phyloP scores from a whole-genome alignment of 2,888 invertebrate species.

The Troglohyphantes excavatus region DNA sequence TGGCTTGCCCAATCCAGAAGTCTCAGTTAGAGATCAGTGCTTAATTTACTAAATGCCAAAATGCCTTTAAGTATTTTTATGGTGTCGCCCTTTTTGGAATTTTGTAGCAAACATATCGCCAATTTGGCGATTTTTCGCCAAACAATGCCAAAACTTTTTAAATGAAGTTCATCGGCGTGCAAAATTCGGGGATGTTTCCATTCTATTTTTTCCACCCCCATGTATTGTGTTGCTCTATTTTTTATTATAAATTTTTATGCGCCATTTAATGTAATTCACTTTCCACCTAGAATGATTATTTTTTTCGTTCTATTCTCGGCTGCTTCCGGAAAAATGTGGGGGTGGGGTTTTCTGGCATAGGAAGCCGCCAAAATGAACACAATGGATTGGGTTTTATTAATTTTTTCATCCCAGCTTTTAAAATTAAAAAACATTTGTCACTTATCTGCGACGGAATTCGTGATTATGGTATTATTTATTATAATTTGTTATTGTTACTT shows the following conservation, averaged over 20 bases:
- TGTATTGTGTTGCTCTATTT: slow-evolving; percentile 29
- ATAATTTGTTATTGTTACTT: slow-evolving; percentile 74
- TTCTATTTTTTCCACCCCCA: slow-evolving; percentile 10
- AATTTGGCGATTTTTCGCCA: too few relatives aligned
- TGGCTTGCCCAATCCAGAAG: too few relatives aligned
- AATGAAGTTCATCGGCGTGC: slow-evolving; percentile 67
- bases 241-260: slow-evolving; percentile 47
- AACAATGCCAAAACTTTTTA: too few relatives aligned
- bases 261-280: slow-evolving; percentile 66
- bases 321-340: slow-evolving; percentile 27
- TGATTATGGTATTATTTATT: slow-evolving; percentile 75
- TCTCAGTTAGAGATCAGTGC: too few relatives aligned
- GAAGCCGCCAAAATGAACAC: slow-evolving; percentile 51
- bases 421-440: slow-evolving; percentile 78
- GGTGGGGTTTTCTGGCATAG: slow-evolving; percentile 6
- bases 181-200: slow-evolving; percentile 63
- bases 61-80: too few relatives aligned
- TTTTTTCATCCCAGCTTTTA: slow-evolving; percentile 55
- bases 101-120: too few relatives aligned
- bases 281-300: slow-evolving; percentile 46
- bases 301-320: slow-evolving; percentile 19
- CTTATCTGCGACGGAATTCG: slow-evolving; percentile 42
- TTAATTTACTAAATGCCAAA: too few relatives aligned
- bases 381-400: slow-evolving; percentile 65
- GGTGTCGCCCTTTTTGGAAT: too few relatives aligned